Evolutionary conservation across 2,888 invertebrate species (phyloP), one percentile per base, ranked within the genome.

Genomic region (Hypomecis atomaria): DNA sequence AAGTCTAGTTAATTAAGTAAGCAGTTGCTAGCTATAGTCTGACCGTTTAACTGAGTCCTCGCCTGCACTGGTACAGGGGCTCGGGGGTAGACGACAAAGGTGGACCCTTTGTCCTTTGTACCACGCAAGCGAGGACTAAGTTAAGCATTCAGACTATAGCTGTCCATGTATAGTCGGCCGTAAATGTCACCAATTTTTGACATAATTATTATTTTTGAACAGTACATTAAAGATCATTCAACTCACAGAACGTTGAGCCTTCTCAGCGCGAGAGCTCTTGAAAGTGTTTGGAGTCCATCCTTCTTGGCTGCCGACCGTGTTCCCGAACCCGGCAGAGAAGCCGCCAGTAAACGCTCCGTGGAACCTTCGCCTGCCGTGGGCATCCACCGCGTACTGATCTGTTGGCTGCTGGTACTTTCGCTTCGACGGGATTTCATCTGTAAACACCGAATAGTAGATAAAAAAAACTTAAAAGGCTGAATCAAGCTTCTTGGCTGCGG

Each of bases 331-430:
- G 0, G 99, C 99, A 10, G 99, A 98, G 85, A 99, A 99, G 3
- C 95, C 98, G 0, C 99, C 99, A 0, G 99, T 99, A 83, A 99
- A 99, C 0, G 99, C 99, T 6, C 99, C 99, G 88, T 99, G 99
- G 86, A 99, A 99, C 75, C 99, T 91, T 7, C 98, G 94, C 62
- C 97, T 93, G 0, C 99, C 99, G 81, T 97, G 96, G 38, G 95
- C 96, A 85, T 99, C 99, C 55, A 95, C 96, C 0, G 97, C 99
- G 76, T 96, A 95, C 88, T 99, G 98, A 77, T 99, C 99, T 0
- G 87, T 70, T 43, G 82, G 86, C 84, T 96, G 95, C 9, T 95
- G 93, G 48, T 96, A 94, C 37, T 98, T 97, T 74, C 96, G 96
- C 81, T 97, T 98, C 50, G 95, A 93, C 0, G 97, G 96, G 38